Evolutionary conservation across 2,797 vertebrate genomes (phyloP).

Genomic region (Sparus aurata): DNA sequence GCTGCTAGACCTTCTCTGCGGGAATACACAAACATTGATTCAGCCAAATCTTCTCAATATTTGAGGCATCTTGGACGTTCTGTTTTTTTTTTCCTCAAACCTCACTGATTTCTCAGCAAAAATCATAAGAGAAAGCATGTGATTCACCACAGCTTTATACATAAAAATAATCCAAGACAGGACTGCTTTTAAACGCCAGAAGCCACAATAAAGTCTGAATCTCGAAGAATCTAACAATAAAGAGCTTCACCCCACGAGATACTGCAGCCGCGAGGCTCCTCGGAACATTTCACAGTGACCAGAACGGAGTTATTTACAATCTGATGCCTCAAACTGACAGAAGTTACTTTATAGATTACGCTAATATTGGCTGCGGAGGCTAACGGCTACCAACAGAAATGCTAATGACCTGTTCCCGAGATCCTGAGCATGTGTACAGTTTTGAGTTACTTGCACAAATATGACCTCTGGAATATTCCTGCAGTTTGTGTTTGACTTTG

Average conservation of each 20-base stretch:
- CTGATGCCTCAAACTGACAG: background rate
- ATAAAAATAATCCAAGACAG: conserved; percentile 8
- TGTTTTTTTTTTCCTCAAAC: background rate
- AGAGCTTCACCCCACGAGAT: background rate
- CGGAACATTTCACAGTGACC: background rate
- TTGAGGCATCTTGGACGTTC: background rate
- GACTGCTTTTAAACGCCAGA: background rate
- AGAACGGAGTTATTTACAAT: background rate
- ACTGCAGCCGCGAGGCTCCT: background rate
- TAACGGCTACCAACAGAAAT: background rate
- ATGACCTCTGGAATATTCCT: background rate
- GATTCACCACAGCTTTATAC: conserved; percentile 7
- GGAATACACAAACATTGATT: conserved; percentile 18
- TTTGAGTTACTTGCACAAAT: background rate
- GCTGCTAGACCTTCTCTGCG: background rate
- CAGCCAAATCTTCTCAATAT: conserved; percentile 11
- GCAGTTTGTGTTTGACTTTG: background rate
- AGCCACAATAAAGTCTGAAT: conserved; percentile 16
- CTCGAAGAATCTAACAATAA: conserved; percentile 15
- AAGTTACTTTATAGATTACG: background rate
- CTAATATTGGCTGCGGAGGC: background rate
- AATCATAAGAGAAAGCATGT: background rate
- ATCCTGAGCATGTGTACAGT: background rate
- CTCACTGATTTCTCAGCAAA: conserved; percentile 10
- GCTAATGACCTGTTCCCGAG: background rate